Conservation (phyloP, 2,113 vertebrate species). For the Ochotona curzoniae region DNA sequence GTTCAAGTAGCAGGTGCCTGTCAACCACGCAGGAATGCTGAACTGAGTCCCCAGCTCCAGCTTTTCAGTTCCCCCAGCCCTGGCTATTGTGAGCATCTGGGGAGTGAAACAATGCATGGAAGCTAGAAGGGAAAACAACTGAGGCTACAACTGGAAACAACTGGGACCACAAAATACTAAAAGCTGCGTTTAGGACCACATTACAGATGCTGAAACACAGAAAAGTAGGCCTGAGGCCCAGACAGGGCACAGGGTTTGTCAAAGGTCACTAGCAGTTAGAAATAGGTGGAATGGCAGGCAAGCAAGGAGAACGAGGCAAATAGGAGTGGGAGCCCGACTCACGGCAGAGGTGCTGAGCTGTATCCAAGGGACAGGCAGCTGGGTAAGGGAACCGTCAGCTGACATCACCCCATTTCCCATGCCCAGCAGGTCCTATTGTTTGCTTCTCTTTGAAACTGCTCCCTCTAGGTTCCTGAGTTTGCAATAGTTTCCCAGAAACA, state of each 20-base stretch:
- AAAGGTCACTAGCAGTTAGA: slow-evolving; percentile 53
- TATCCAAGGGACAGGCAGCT: neutral
- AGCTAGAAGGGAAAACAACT: slow-evolving; percentile 21
- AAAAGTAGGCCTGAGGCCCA: slow-evolving; percentile 30
- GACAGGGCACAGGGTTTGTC: slow-evolving; percentile 43
- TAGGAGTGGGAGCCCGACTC: neutral
- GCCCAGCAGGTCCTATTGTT: slow-evolving; percentile 52
- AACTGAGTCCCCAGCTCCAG: no score
- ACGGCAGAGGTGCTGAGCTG: neutral
- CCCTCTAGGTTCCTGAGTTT: slow-evolving; percentile 64
- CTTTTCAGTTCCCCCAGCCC: no score
- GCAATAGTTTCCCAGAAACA: slow-evolving; percentile 63
- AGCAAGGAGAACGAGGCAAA: neutral
- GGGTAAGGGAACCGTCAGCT: slow-evolving; percentile 6
- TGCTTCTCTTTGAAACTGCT: slow-evolving; percentile 57
- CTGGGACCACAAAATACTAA: slow-evolving; percentile 32
- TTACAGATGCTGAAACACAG: slow-evolving; percentile 57
- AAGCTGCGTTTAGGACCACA: slow-evolving; percentile 48
- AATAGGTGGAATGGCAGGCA: slow-evolving; percentile 4
- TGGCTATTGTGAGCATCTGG: no score
- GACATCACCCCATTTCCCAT: slow-evolving; percentile 31
- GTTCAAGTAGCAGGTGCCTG: no score
- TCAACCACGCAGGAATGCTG: no score
- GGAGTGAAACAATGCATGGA: neutral
- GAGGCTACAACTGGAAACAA: slow-evolving; percentile 44